These are phyloP conservation scores for Taenioides sp. DNA, from an alignment of 2,797 vertebrate genomes.

Conservation along the genomic window DNA sequence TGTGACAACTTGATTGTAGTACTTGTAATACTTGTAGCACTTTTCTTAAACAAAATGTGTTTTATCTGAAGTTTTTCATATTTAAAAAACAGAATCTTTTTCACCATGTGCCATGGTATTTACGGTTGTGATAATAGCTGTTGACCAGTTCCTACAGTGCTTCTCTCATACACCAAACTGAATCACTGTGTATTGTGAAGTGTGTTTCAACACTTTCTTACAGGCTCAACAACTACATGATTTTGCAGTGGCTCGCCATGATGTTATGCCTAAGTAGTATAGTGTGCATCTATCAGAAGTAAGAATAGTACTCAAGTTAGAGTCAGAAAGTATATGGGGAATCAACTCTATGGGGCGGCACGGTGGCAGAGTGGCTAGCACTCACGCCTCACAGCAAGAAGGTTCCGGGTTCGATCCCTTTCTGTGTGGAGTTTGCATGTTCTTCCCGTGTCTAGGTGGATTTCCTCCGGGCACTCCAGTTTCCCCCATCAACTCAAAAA, in stretches of 20 bases:
- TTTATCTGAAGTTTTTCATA: neutral
- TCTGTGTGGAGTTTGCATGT: no score
- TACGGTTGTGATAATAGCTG: neutral
- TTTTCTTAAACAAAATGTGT: neutral
- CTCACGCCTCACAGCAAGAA: no score
- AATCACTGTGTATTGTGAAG: constrained; percentile 2
- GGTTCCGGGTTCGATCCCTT: no score
- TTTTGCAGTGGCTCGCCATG: neutral
- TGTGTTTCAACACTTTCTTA: neutral
- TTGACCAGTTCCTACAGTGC: neutral
- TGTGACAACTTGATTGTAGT: neutral
- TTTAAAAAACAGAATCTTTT: neutral
- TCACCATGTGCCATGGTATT: constrained; percentile 1
- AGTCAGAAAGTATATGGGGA: no score
- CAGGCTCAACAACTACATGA: neutral
- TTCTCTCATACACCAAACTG: neutral
- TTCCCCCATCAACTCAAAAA: no score
- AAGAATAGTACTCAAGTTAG: neutral
- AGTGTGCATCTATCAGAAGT: neutral
- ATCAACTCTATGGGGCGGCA: no score
- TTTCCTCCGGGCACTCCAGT: no score
- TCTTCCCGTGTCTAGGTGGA: no score
- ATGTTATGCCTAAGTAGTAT: neutral
- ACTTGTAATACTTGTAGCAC: neutral
- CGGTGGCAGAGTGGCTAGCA: no score